Base-by-base conservation (phyloP, 2,888 invertebrate species). In the Cephus nigrinus region DNA sequence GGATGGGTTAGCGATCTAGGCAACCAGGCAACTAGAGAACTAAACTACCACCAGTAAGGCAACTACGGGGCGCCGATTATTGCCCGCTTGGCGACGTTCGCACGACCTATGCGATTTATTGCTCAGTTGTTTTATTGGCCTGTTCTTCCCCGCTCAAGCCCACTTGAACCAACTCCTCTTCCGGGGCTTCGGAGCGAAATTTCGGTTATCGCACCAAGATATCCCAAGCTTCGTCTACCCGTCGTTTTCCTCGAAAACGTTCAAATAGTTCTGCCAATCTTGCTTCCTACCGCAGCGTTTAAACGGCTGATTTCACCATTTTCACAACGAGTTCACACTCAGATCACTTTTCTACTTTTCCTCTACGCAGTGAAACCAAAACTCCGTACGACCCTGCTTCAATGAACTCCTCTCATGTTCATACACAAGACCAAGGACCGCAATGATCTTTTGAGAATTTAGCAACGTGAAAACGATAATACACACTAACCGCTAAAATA, bases 51-150 rank as follows among this genome's bases (percentile, higher is more conserved):
- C 40, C 15, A 40, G 40, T 40, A 1, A 40, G 40, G 40, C 40
- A 40, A 80, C 86, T 85, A 85, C 84, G 85, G 83, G 84, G 82
- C 84, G 82, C 84, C 86, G 84, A 85, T 88, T 88, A 88, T 87
- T 86, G 85, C 83, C 84, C 84, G 84, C 84, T 85, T 84, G 84
- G 86, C 85, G 87, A 87, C 82, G 84, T 82, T 81, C 86, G 83
- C 81, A 82, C 81, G n/a, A 34, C 80, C 82, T 75, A 81, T 82
- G 85, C 86, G 85, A 88, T 88, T 88, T 88, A 88, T 88, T 86
- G 88, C 82, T 83, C 80, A 83, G 87, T 88, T 87, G 87, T 88
- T 88, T 88, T 88, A 88, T 88, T 87, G 88, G 86, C 81, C 81
- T 85, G 68, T 73, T 30, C 36, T 33, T 15, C 30, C 76, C 30